phyloP scores from a whole-genome alignment of 1,140 invertebrate genomes.

The Drosophila setifemur region DNA sequence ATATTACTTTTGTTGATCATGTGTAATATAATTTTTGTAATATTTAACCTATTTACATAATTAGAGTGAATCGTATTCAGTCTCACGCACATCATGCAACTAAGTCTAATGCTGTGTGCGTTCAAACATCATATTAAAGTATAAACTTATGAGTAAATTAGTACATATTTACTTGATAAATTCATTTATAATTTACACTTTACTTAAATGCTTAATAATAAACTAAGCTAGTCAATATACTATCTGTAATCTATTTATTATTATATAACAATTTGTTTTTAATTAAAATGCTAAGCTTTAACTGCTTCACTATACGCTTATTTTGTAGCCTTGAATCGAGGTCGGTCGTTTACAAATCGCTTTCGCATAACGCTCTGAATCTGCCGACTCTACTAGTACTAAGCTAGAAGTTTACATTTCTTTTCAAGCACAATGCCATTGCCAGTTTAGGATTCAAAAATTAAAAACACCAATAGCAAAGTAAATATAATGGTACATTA shows the following conservation, averaged over 20 bases:
- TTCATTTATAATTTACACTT: slow-evolving; percentile 73
- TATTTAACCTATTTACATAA: slow-evolving; percentile 41
- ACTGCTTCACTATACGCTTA: slow-evolving; percentile 60
- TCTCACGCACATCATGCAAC: slow-evolving; percentile 62
- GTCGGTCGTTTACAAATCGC: slow-evolving; percentile 24
- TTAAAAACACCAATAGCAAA: slow-evolving; percentile 8
- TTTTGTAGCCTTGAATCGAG: slow-evolving; percentile 45
- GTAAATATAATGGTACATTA: slow-evolving; percentile 16
- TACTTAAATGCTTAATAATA: slow-evolving; percentile 67
- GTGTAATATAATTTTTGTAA: slow-evolving; percentile 34
- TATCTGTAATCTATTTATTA: slow-evolving; percentile 61
- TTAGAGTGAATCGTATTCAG: slow-evolving; percentile 32
- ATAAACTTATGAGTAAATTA: slow-evolving; percentile 62
- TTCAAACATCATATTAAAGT: slow-evolving; percentile 55
- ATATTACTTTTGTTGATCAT: slow-evolving; percentile 43
- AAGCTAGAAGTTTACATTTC: slow-evolving; percentile 46
- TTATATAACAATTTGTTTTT: slow-evolving; percentile 72
- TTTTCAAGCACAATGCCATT: slow-evolving; percentile 35
- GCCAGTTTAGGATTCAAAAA: slow-evolving; percentile 49
- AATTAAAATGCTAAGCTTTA: slow-evolving; percentile 76
- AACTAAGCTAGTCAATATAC: slow-evolving; percentile 63
- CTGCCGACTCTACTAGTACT: slow-evolving; percentile 11
- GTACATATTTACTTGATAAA: slow-evolving; percentile 73
- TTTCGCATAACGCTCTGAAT: slow-evolving; percentile 7
- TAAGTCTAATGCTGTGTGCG: slow-evolving; percentile 30